Base-by-base conservation (phyloP, 2,797 vertebrate genomes). In the Xiphorhynchus erythropygius region DNA sequence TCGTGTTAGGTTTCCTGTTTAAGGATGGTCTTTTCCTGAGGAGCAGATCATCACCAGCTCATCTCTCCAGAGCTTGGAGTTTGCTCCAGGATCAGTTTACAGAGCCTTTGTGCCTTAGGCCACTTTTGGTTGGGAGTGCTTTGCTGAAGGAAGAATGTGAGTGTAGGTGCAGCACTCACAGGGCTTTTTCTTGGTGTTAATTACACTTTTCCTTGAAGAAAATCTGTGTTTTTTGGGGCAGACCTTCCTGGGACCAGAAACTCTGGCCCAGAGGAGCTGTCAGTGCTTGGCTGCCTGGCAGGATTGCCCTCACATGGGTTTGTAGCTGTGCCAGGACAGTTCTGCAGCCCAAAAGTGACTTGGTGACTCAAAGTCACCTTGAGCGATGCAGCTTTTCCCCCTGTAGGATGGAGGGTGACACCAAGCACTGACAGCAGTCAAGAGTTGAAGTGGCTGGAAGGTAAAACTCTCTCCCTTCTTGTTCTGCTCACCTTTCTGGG, bases 1-100 rank as follows among this genome's bases (percentile, higher is more conserved):
- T 96, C 27, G 1, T 53, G 63, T 94, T 79, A 52, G 93, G 90
- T 94, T 97, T 97, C 96, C 95, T 97, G 90, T 93, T 94, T 88
- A 82, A 91, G 67, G 90, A 84, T 28, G 67, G 80, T 59, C 71
- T 55, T 53, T 94, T 96, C 95, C 94, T 94, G 90, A 81, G 91
- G 74, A 91, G 69, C 80, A 93, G 87, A 94, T 94, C 91, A 22
- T 28, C 94, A 64, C 63, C 93, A 42, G 83, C 94, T 95, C 94
- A 91, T 97, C 94, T 76, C 92, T 47, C 59, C 42, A 21, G 93
- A 85, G 91, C 79, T 46, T 9, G 32, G 60, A 22, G 56, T 19
- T 21, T 30, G 57, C 85, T 67, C 69, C 7, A 3, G 55, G 94
- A 79, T 94, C 52, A 4, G 70, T 82, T 96, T 96, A 91, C 35